These are phyloP conservation scores for Zoanthus sociatus DNA, from an alignment of 92 coral and sea anemone genomes.

Conservation along the genomic window DNA sequence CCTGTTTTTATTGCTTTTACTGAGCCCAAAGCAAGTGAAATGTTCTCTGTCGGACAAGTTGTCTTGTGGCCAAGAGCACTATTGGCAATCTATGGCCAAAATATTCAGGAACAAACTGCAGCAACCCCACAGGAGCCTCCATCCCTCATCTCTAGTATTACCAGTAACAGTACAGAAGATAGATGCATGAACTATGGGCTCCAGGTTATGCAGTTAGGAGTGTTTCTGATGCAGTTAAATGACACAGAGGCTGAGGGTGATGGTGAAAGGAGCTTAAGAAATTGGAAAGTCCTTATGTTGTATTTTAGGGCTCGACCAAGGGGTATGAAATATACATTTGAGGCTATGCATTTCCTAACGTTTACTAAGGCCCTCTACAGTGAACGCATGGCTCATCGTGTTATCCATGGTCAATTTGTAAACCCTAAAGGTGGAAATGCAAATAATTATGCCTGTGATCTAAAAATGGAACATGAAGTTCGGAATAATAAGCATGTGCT, in stretches of 20 bases:
- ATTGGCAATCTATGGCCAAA: slow-evolving; percentile 32
- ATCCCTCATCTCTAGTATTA: slow-evolving; percentile 41
- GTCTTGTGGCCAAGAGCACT: slow-evolving; percentile 50
- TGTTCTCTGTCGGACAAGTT: slow-evolving; percentile 50
- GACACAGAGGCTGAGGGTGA: slow-evolving; percentile 77
- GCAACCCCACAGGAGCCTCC: neutral
- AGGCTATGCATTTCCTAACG: slow-evolving; percentile 64
- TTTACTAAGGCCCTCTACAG: slow-evolving; percentile 60
- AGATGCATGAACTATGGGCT: slow-evolving; percentile 68
- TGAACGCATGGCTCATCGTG: slow-evolving; percentile 63
- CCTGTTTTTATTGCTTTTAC: slow-evolving; percentile 36
- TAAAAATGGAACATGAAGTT: slow-evolving; percentile 47
- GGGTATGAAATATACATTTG: slow-evolving; percentile 66
- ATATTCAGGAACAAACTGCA: neutral
- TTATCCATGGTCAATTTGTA: slow-evolving; percentile 72
- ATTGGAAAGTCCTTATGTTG: slow-evolving; percentile 77
- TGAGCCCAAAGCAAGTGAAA: slow-evolving; percentile 25
- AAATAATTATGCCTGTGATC: slow-evolving; percentile 41
- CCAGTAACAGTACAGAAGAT: slow-evolving; percentile 49
- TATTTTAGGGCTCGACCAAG: slow-evolving; percentile 52
- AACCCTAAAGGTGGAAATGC: slow-evolving; percentile 57
- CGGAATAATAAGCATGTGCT: slow-evolving; percentile 39
- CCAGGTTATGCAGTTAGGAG: slow-evolving; percentile 64
- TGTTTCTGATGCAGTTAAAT: slow-evolving; percentile 71
- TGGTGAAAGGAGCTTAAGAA: slow-evolving; percentile 60